These are phyloP conservation scores for Nycticebus coucang DNA, from an alignment of 2,113 vertebrate genomes.

Conservation along the genomic window DNA sequence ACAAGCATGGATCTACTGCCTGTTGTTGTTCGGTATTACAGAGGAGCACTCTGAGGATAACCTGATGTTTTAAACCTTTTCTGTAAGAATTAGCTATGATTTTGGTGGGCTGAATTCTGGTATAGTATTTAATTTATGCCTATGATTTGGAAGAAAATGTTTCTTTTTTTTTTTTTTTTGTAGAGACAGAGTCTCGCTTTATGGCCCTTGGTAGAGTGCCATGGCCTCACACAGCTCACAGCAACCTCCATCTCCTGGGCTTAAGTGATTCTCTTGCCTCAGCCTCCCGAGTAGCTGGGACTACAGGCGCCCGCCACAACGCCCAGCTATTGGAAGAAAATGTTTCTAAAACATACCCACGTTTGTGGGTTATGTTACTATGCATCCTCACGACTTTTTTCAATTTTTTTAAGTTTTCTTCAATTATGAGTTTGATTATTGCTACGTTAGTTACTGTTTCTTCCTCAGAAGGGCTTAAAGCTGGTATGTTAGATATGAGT, in stretches of 20 bases:
- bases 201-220: too few species aligned
- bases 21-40: not conserved
- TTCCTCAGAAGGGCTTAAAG: not conserved
- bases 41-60: not conserved
- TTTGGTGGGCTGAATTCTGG: not conserved
- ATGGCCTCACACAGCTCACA: too few species aligned
- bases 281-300: too few species aligned
- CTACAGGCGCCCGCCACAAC: too few species aligned
- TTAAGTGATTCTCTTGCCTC: too few species aligned
- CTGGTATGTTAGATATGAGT: not conserved
- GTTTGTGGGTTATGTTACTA: not conserved
- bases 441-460: not conserved
- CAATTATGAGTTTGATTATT: not conserved
- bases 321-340: not conserved
- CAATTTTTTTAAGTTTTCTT: not conserved
- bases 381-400: not conserved
- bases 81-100: not conserved
- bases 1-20: not conserved
- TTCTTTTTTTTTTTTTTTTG: too few species aligned
- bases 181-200: too few species aligned
- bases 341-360: not conserved
- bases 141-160: not conserved
- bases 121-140: not conserved
- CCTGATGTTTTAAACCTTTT: not conserved
- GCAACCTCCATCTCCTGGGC: too few species aligned